Evolutionary conservation across 2,888 invertebrate species (phyloP), one percentile per base, ranked within the genome.

Genomic region (Galerucella pusilla): DNA sequence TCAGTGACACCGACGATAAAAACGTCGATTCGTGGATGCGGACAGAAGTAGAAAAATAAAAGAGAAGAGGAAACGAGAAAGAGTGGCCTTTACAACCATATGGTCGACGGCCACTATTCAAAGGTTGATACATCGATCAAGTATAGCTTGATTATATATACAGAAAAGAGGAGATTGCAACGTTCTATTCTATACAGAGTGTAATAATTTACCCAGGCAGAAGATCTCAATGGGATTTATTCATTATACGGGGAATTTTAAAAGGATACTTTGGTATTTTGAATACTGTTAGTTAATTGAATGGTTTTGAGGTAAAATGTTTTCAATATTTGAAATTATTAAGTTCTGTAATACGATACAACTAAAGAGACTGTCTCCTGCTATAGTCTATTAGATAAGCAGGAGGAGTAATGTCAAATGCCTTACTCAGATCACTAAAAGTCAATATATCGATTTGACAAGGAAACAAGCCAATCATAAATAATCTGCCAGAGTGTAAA

Each of bases 1-100:
- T 74, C 78, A 76, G 73, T 75, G 72, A 71, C 73, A 70, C 49
- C 25, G 72, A 60, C 64, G 64, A 74, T 77, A 75, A 77, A 74
- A 77, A 75, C 67, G 68, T 70, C 70, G 67, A 75, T 74, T 74
- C 75, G 70, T 70, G 74, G 61, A 69, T 52, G 69, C 49, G 61
- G 69, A 69, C 61, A 67, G 69, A 65, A 65, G 46, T 46, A 49
- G 54, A 70, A 46, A 35, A 61, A 45, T 20, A 63, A 54, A 73
- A 59, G 60, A 61, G 64, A 60, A 67, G 57, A 63, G 61, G 52
- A 69, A 59, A 61, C 54, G 65, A 63, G 63, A 45, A 57, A 68
- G 46, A 65, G 42, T 46, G 64, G 61, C 73, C 71, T 71, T 61
- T 70, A 60, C 60, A 54, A 66, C 77, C 77, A 77, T 77, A 77